Percentiles rank a stretch among this genome's conserved stretches.
These are phyloP conservation scores for Castor canadensis DNA, from an alignment of 2,113 vertebrate species.

Conservation along the genomic window DNA sequence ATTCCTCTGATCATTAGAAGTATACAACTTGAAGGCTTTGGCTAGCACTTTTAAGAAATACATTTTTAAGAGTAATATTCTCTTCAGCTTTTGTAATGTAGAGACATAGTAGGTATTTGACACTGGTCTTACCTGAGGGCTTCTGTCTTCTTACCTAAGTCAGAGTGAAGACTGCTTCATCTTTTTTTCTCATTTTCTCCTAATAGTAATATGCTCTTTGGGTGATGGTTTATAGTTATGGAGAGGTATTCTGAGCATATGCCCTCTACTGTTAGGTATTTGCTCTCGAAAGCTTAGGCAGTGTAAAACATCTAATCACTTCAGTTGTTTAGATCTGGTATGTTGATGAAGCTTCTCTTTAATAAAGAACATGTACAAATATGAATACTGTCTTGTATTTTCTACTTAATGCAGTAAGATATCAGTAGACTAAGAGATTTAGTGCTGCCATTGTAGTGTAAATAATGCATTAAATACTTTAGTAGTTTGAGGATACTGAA, in stretches of 20 bases:
- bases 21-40: background rate
- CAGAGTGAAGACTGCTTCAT: background rate
- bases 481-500: background rate
- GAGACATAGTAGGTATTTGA: background rate
- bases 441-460: conserved; percentile 13
- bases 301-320: background rate
- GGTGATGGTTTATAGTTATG: background rate
- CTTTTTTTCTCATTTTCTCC: background rate
- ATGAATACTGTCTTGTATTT: background rate
- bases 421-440: background rate
- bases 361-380: background rate
- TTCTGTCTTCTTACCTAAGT: background rate
- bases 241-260: background rate
- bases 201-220: background rate
- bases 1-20: background rate
- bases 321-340: background rate
- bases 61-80: background rate
- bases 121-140: background rate
- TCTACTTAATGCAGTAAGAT: background rate
- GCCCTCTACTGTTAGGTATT: background rate
- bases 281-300: background rate
- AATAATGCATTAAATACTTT: background rate
- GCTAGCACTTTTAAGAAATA: background rate
- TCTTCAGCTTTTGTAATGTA: background rate
- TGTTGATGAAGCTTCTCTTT: background rate